Base-by-base conservation (phyloP, 2,113 vertebrate genomes). In the Amia ocellicauda region DNA sequence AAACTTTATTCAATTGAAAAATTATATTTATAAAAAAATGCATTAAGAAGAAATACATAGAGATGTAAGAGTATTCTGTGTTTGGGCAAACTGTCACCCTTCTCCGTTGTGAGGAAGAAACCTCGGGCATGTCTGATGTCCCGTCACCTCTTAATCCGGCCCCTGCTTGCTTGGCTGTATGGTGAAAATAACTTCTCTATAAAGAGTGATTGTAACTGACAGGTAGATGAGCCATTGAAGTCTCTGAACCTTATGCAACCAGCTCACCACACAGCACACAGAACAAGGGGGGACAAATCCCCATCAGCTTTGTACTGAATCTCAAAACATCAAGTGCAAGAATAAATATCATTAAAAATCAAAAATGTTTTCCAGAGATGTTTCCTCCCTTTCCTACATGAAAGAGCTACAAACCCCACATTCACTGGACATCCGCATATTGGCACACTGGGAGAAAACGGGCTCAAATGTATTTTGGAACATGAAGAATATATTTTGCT, bases 171-270 rank as follows among this genome's bases (percentile, higher is more conserved):
- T 22, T 58, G 31, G 28, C 29, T n/a, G 19, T 40, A 22, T 23
- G 40, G 62, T 19, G 51, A 11, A 8, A 29, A 51, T 28, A n/a
- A 42, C 41, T 78, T 71, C 78, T 84, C 80, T 77, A 79, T 83
- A 77, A 79, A 70, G 76, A 70, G 65, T 81, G 78, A 85, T 85
- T 77, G 74, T 72, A 80, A 80, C 78, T 82, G 79, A 86, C 81
- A 85, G 83, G 82, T 83, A 70, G 71, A 77, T 62, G 60, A 76
- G 74, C 81, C 79, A 78, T 74, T 83, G 79, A 78, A 82, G 82
- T 76, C 75, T 78, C 80, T 73, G 80, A 81, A 83, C 83, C 82
- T 85, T 82, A 81, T 83, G 80, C 74, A 78, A 76, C 76, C 72
- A 77, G 79, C 76, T 82, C 75, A 80, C 74, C 80, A 70, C 82